These are phyloP conservation scores for Aptenodytes forsteri DNA, from an alignment of 2,113 vertebrate species.

Conservation along the genomic window DNA sequence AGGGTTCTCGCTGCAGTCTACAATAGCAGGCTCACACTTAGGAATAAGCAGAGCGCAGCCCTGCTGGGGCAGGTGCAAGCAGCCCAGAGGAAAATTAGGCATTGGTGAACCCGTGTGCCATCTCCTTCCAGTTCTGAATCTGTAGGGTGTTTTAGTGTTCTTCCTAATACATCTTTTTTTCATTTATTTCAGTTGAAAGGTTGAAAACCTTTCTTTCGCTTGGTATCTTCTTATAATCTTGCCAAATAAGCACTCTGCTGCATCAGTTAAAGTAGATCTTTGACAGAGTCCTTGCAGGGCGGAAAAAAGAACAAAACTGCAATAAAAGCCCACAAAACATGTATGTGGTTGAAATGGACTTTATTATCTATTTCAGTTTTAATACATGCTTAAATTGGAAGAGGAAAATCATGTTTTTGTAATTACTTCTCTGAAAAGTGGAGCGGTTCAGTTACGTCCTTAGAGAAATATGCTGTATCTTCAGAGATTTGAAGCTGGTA, in stretches of 20 bases:
- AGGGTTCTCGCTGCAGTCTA: background rate
- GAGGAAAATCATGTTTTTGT: background rate
- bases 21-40: background rate
- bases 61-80: background rate
- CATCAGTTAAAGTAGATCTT: background rate
- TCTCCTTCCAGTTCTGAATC: background rate
- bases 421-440: background rate
- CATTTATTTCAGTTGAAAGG: background rate
- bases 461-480: background rate
- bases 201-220: background rate
- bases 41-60: background rate
- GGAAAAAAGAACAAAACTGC: background rate
- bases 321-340: background rate
- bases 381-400: background rate
- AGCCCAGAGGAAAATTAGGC: background rate
- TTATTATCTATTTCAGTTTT: background rate
- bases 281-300: background rate
- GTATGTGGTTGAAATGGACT: background rate
- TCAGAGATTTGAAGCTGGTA: background rate
- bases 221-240: background rate
- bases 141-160: background rate
- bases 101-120: rapidly evolving
- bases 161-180: no score
- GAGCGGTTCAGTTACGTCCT: background rate
- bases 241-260: background rate